A percentile compares a stretch with the other conserved stretches of the same genome.
Conservation (phyloP, 2,113 vertebrate species). For the Hoplias malabaricus region DNA sequence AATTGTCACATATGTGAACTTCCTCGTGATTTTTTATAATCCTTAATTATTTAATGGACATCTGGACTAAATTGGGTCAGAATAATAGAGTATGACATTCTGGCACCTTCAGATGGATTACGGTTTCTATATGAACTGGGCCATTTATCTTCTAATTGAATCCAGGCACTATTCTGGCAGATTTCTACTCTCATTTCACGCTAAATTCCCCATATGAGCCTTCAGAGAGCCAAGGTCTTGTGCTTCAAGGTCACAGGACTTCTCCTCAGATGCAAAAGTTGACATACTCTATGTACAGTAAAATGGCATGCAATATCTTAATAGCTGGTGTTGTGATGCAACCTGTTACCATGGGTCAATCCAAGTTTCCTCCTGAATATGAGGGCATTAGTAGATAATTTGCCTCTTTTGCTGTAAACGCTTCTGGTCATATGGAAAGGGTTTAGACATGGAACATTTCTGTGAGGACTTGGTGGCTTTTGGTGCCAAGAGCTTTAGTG, state of each 20-base stretch:
- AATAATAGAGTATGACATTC: conserved; percentile 3
- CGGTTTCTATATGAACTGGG: background rate
- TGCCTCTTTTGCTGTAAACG: too few relatives aligned
- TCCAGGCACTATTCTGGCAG: conserved; percentile 1
- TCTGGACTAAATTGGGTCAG: conserved; percentile 1
- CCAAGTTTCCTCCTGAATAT: too few relatives aligned
- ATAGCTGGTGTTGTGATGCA: too few relatives aligned
- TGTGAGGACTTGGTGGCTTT: too few relatives aligned
- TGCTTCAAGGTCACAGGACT: conserved; percentile 15
- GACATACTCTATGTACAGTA: background rate
- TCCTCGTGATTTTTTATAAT: background rate
- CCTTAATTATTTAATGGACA: background rate
- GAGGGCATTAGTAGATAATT: too few relatives aligned
- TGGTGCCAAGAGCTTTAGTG: too few relatives aligned
- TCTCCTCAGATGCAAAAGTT: background rate
- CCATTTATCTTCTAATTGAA: conserved; percentile 29
- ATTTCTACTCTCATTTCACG: conserved; percentile 17
- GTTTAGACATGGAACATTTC: too few relatives aligned
- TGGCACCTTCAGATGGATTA: conserved; percentile 16
- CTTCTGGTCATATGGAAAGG: too few relatives aligned
- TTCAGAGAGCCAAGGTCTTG: background rate
- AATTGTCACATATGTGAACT: background rate
- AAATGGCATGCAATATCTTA: too few relatives aligned
- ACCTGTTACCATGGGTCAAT: too few relatives aligned
- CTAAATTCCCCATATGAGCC: conserved; percentile 1